Evolutionary conservation across 2,797 vertebrate genomes (phyloP).

Genomic region (Enteromius mattozi): DNA sequence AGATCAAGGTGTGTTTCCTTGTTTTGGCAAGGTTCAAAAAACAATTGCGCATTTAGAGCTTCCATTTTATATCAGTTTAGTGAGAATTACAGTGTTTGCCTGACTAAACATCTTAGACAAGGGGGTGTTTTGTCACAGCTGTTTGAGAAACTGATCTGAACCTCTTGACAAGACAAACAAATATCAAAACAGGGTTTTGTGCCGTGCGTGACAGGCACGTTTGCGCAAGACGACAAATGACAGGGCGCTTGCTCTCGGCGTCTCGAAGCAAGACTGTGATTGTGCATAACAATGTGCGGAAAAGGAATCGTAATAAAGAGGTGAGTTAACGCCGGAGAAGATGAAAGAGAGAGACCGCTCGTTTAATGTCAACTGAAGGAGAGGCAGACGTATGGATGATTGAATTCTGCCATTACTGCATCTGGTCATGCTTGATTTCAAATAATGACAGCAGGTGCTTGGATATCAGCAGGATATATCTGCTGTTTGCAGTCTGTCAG

Average conservation of each 20-base stretch:
- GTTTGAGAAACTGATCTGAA: slow-evolving; percentile 52
- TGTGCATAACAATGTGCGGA: slow-evolving; percentile 32
- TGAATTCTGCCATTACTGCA: slow-evolving; percentile 64
- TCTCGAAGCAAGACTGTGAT: slow-evolving; percentile 24
- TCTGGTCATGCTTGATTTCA: slow-evolving; percentile 65
- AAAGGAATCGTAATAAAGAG: slow-evolving; percentile 48
- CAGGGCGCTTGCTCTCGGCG: slow-evolving; percentile 3
- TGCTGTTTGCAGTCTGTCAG: slow-evolving; percentile 61
- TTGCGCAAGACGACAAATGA: slow-evolving; percentile 28
- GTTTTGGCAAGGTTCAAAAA: slow-evolving; percentile 52
- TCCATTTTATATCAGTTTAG: slow-evolving; percentile 44
- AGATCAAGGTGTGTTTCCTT: slow-evolving; percentile 58
- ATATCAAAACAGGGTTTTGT: slow-evolving; percentile 52
- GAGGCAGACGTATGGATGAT: slow-evolving; percentile 57
- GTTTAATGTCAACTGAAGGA: slow-evolving; percentile 65
- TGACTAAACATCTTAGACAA: slow-evolving; percentile 45
- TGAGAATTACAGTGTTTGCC: slow-evolving; percentile 31
- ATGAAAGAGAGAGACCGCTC: slow-evolving; percentile 53
- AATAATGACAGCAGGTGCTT: slow-evolving; percentile 62
- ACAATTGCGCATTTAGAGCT: slow-evolving; percentile 38
- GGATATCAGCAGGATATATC: slow-evolving; percentile 59
- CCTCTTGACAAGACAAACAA: slow-evolving; percentile 46
- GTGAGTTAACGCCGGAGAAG: slow-evolving; percentile 49
- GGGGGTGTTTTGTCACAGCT: slow-evolving; percentile 35
- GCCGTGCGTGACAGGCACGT: slow-evolving; percentile 5